phyloP scores from a whole-genome alignment of 2,888 invertebrate genomes.

The Patella caerulea region DNA sequence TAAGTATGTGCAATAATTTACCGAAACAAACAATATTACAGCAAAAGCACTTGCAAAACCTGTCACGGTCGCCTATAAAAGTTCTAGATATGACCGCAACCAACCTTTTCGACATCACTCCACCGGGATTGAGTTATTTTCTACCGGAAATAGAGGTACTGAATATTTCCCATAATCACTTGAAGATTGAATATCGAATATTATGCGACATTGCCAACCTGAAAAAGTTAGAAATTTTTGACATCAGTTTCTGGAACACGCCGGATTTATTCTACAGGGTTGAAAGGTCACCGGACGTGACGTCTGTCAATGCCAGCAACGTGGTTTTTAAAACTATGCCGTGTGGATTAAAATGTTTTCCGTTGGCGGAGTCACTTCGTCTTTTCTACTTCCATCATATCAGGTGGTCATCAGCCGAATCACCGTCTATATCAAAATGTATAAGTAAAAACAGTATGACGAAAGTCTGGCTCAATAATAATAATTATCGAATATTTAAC shows the following conservation, averaged over 20 bases:
- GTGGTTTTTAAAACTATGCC: background rate
- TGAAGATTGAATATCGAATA: background rate
- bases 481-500: background rate
- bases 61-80: background rate
- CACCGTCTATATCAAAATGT: background rate
- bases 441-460: background rate
- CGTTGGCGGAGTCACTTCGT: background rate
- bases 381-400: background rate
- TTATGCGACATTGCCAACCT: background rate
- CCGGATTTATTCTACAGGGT: background rate
- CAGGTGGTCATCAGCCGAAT: background rate
- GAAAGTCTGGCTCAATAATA: background rate
- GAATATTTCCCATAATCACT: background rate
- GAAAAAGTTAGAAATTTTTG: background rate
- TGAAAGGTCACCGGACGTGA: background rate
- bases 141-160: background rate
- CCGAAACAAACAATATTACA: background rate
- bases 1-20: background rate
- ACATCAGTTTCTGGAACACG: background rate
- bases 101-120: background rate
- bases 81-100: background rate
- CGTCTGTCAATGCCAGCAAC: background rate
- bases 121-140: background rate
- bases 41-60: background rate
- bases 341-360: background rate